phyloP scores from a whole-genome alignment of 1,140 invertebrate genomes.

The Drosophila serrata region DNA sequence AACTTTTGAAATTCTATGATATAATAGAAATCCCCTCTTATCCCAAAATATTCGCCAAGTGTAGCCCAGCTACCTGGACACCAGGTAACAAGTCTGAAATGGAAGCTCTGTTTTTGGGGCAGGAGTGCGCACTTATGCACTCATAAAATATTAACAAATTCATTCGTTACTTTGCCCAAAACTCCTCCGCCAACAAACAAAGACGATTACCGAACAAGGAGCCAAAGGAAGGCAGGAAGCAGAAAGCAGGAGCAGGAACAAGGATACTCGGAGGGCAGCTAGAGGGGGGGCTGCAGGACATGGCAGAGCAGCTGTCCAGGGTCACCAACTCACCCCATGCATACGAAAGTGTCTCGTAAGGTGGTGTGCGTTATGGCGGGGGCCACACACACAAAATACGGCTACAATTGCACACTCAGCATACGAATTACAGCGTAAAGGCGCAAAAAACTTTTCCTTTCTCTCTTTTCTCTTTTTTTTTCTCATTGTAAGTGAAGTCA shows the following conservation, averaged over 20 bases:
- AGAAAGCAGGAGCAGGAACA: not conserved
- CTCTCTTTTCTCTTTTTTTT: not conserved
- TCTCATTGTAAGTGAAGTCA: constrained; percentile 60
- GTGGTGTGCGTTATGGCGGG: constrained; percentile 51
- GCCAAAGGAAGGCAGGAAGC: constrained; percentile 14
- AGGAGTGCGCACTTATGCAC: constrained; percentile 82
- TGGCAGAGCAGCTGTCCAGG: constrained; percentile 60
- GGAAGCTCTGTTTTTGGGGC: constrained; percentile 34
- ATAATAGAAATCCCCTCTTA: not conserved
- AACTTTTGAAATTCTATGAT: not conserved
- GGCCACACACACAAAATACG: constrained; percentile 71
- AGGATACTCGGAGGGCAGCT: not conserved
- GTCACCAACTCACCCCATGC: constrained; percentile 48
- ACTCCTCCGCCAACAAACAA: constrained; percentile 78
- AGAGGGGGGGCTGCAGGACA: constrained; percentile 4
- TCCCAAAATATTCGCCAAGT: constrained; percentile 11
- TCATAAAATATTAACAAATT: constrained; percentile 84
- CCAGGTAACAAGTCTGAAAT: constrained; percentile 35
- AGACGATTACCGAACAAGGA: constrained; percentile 69
- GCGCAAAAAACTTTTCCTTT: constrained; percentile 71
- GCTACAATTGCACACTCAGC: constrained; percentile 82
- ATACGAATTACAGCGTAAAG: constrained; percentile 83
- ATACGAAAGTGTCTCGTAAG: constrained; percentile 77
- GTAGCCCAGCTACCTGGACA: constrained; percentile 36
- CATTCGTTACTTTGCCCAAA: constrained; percentile 83